Conservation (phyloP, 2,797 vertebrate species). For the Nannoperca australis region DNA sequence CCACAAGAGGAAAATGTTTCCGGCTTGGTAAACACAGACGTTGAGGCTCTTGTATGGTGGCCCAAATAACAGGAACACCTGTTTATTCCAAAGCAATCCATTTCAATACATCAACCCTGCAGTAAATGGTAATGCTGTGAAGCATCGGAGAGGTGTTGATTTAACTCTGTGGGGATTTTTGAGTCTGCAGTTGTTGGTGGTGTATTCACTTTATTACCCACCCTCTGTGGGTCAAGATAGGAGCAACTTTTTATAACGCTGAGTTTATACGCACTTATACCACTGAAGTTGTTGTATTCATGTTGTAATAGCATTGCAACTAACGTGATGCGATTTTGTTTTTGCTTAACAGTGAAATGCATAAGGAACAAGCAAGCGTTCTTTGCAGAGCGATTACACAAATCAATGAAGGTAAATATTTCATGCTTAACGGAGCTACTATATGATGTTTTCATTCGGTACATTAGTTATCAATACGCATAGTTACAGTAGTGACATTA, state of each 20-base stretch:
- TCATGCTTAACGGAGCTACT: conserved; percentile 1
- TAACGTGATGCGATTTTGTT: conserved; percentile 12
- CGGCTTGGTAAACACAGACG: no score
- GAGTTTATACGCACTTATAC: background rate
- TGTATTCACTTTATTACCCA: background rate
- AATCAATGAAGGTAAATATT: conserved; percentile 96
- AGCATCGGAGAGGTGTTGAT: background rate
- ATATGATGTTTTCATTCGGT: background rate
- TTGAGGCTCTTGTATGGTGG: background rate
- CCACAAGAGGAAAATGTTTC: background rate
- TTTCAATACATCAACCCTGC: background rate
- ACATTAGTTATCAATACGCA: background rate
- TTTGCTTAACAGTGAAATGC: conserved; percentile 89
- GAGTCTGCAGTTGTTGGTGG: background rate
- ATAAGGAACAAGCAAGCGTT: conserved; percentile 88
- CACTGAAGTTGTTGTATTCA: background rate
- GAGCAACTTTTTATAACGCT: background rate
- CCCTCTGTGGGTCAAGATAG: background rate
- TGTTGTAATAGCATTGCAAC: background rate
- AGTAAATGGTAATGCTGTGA: background rate
- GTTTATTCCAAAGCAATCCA: background rate
- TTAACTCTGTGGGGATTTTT: background rate
- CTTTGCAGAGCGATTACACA: conserved; percentile 95
- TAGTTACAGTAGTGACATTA: background rate
- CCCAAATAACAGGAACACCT: background rate